Evolutionary conservation across 1,140 invertebrate genomes (phyloP).

Genomic region (Philopotamus ludificatus): DNA sequence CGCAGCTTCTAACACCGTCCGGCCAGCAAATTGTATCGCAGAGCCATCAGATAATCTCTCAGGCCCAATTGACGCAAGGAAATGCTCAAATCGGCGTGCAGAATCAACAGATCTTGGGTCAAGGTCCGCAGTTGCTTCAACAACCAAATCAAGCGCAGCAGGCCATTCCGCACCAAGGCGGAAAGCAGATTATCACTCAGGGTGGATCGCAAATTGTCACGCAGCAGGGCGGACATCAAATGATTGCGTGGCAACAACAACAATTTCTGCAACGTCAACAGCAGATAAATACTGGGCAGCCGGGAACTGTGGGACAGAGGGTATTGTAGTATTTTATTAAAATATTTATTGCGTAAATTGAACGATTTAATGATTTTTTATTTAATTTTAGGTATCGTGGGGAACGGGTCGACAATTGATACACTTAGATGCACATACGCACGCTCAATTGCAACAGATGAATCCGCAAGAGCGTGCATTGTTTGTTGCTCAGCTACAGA

Average conservation of each 20-base stretch:
- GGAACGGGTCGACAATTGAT: constrained; percentile 62
- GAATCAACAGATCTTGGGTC: constrained; percentile 49
- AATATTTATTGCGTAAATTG: too few relatives aligned
- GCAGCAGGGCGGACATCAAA: constrained; percentile 45
- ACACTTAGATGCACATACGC: constrained; percentile 75
- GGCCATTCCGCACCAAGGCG: constrained; percentile 49
- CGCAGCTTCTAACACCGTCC: constrained; percentile 14
- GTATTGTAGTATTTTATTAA: constrained; percentile 36
- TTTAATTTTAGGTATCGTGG: constrained; percentile 48
- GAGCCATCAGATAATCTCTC: constrained; percentile 20
- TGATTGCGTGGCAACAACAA: constrained; percentile 30
- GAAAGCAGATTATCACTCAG: constrained; percentile 52
- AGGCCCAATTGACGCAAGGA: not conserved
- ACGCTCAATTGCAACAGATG: constrained; percentile 80
- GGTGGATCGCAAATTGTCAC: constrained; percentile 50
- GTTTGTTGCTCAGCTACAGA: constrained; percentile 75
- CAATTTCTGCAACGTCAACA: constrained; percentile 30
- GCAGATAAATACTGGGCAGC: constrained; percentile 44
- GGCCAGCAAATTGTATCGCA: constrained; percentile 26
- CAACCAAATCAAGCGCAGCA: constrained; percentile 50
- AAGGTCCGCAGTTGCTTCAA: constrained; percentile 50
- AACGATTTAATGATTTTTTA: not conserved
- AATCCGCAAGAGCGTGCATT: constrained; percentile 73
- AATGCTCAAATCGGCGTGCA: constrained; percentile 46
- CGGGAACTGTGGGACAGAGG: constrained; percentile 51